Evolutionary conservation across 2,797 vertebrate species (phyloP), one percentile per base, ranked within the genome.

Genomic region (Emydoidea blandingii): DNA sequence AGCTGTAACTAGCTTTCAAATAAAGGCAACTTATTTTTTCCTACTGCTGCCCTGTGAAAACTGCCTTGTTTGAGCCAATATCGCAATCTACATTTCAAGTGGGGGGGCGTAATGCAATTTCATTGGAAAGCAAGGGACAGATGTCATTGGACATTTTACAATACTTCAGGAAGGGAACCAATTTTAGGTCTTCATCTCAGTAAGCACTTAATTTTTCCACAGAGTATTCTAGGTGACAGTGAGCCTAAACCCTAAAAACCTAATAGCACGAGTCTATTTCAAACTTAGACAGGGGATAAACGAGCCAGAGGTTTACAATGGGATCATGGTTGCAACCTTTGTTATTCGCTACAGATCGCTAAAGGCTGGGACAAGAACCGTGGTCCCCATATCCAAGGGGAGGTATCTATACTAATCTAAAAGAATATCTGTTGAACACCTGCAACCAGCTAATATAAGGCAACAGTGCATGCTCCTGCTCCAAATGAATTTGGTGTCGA

Each of bases 1-100:
- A 37, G 81, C 10, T n/a, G 41, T 0, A 21, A 19, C 0, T 2
- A 16, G 25, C 52, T 11, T 49, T 79, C 23, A 14, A 0, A 11
- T 34, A 4, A 3, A 11, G 4, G 5, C 4, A 18, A 29, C 5
- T 4, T 10, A 9, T 47, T 12, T 34, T 68, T 34, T 2, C 87
- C 54, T 31, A 6, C 2, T 25, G 50, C 2, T 53, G 47, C 11
- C 47, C n/a, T 68, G 68, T 72, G 68, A 72, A 72, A 41, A 37
- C 68, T 72, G n/a, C 68, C 68, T 72, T 41, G 68, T 72, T 72
- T 72, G 4, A 72, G n/a, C 19, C 81, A 44, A 88, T 93, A 41
- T 2, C 1, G 16, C 0, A 83, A 23, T 1, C 62, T 23, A 52
- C 18, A 34, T 25, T 27, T 9, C 19, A 27, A 68, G 44, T 76